Evolutionary conservation across 1,140 invertebrate species (phyloP).

Genomic region (Drosophila orena): DNA sequence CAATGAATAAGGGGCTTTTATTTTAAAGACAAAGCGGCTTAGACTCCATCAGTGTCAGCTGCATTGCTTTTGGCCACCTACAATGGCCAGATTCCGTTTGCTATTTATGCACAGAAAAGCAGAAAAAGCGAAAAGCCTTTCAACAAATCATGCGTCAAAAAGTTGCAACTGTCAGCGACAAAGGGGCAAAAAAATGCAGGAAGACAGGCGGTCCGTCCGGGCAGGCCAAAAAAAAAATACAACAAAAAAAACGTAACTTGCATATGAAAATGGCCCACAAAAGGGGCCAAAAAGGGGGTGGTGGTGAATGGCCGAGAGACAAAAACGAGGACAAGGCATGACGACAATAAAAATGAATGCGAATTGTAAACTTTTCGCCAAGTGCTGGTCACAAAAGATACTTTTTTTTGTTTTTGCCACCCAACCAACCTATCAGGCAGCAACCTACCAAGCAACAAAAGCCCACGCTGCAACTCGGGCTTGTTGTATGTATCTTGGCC

Average conservation of each 20-base stretch:
- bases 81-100: conserved; percentile 56
- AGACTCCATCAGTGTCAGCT: conserved; percentile 30
- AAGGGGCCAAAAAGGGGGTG: conserved; percentile 6
- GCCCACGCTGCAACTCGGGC: conserved; percentile 56
- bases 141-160: conserved; percentile 82
- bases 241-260: conserved; percentile 46
- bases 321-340: conserved; percentile 67
- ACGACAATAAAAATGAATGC: conserved; percentile 80
- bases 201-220: conserved; percentile 34
- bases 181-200: conserved; percentile 52
- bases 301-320: conserved; percentile 56
- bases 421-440: neutral
- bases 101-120: conserved; percentile 56
- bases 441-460: conserved; percentile 9
- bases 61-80: conserved; percentile 48
- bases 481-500: conserved; percentile 40
- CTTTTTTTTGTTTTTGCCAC: neutral
- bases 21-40: conserved; percentile 32
- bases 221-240: conserved; percentile 24
- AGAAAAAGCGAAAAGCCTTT: conserved; percentile 71
- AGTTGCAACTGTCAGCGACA: conserved; percentile 76
- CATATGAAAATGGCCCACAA: conserved; percentile 61
- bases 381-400: conserved; percentile 54
- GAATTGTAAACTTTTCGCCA: conserved; percentile 78
- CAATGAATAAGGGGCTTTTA: conserved; percentile 15